Evolutionary conservation across 2,113 vertebrate genomes (phyloP).

Genomic region (Onychorhynchus coronatus): DNA sequence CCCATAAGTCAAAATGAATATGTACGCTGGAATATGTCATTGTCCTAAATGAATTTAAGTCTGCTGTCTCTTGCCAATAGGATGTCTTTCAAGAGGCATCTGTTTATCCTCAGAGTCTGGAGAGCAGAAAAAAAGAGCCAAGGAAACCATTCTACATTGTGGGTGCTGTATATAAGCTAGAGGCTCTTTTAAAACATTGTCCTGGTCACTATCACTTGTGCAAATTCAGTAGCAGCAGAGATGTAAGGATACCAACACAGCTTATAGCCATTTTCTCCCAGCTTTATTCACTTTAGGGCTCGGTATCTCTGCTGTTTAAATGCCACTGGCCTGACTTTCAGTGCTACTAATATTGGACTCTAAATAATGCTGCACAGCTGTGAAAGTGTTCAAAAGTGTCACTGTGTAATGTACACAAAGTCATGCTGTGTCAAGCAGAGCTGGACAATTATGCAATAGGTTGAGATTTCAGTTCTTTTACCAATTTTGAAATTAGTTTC

Average conservation of each 20-base stretch:
- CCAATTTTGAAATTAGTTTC: background rate
- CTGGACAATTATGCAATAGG: background rate
- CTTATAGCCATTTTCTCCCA: background rate
- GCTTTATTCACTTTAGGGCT: background rate
- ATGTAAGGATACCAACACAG: background rate
- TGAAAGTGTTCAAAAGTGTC: background rate
- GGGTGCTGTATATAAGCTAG: background rate
- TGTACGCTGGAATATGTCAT: slow-evolving; percentile 50
- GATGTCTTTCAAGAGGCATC: background rate
- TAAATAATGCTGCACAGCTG: background rate
- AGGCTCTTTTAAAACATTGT: background rate
- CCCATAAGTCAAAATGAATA: slow-evolving; percentile 15
- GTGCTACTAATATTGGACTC: background rate
- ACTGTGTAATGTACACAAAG: background rate
- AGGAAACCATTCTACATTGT: background rate
- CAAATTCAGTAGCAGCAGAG: background rate
- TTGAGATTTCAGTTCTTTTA: background rate
- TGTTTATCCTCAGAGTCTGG: slow-evolving; percentile 30
- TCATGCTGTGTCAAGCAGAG: background rate
- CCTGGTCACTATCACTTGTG: background rate
- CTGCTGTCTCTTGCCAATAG: background rate
- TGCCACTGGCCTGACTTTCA: background rate
- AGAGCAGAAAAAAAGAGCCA: background rate
- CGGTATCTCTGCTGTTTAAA: background rate
- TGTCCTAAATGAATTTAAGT: slow-evolving; percentile 43